Conservation (phyloP, 2,797 vertebrate species). For the Hypotaenidia philippensis region DNA sequence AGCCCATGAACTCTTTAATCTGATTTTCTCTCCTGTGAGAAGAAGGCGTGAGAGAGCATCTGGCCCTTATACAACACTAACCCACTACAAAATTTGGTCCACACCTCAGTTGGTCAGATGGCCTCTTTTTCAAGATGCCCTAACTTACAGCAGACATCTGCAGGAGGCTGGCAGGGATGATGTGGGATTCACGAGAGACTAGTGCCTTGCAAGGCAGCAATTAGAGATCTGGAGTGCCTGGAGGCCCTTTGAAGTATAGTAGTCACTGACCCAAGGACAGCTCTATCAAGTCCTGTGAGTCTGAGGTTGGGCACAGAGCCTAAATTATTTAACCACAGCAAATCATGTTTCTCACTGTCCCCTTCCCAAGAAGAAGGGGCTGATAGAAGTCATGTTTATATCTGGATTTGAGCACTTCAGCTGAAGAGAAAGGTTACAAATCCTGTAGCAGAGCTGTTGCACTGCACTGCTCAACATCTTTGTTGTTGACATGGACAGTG, state of each 20-base stretch:
- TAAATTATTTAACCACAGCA: background rate
- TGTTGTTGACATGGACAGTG: no score
- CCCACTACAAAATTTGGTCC: background rate
- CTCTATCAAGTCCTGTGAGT: fast-evolving
- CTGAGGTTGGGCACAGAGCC: background rate
- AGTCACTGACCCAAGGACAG: fast-evolving
- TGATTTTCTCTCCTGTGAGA: background rate
- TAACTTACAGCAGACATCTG: fast-evolving
- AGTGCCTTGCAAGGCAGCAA: background rate
- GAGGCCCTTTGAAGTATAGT: fast-evolving
- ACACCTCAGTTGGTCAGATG: background rate
- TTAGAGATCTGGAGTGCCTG: background rate
- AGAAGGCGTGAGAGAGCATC: background rate
- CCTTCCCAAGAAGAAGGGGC: background rate
- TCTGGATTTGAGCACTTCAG: background rate
- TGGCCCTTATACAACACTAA: background rate
- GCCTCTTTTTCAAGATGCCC: background rate
- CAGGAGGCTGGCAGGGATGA: background rate
- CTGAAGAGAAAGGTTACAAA: background rate
- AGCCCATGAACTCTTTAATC: background rate
- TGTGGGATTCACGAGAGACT: fast-evolving
- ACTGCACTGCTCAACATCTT: background rate
- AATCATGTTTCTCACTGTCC: background rate
- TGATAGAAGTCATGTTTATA: no score
- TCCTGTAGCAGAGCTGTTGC: background rate